Evolutionary conservation across 2,888 invertebrate genomes (phyloP).

Genomic region (Nephrotoma guestfalica): DNA sequence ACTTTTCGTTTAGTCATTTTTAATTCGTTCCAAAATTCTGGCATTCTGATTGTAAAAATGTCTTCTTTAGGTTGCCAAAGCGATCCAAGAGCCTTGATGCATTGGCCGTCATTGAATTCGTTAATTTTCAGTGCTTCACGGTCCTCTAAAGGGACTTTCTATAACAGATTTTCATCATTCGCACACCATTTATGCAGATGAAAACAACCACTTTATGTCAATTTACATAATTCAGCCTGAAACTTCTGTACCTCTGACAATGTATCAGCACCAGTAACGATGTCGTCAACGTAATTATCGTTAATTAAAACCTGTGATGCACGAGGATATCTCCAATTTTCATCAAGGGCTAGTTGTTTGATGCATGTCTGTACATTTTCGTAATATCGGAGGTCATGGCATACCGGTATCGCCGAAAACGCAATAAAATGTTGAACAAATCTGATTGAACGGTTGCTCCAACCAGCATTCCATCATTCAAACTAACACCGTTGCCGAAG

Average conservation of each 20-base stretch:
- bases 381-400: conserved; percentile 10
- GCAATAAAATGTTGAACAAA: conserved; percentile 11
- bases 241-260: background rate
- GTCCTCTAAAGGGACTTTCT: background rate
- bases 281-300: conserved; percentile 14
- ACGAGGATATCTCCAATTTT: too few relatives aligned
- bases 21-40: background rate
- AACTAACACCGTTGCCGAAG: conserved; percentile 1
- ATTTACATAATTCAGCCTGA: background rate
- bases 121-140: background rate
- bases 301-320: too few relatives aligned
- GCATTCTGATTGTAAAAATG: background rate
- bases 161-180: background rate
- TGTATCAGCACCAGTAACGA: conserved; percentile 9
- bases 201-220: background rate
- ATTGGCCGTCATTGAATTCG: background rate
- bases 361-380: conserved; percentile 10
- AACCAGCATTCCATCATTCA: conserved; percentile 9
- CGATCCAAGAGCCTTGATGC: background rate
- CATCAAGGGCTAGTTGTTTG: conserved; percentile 11
- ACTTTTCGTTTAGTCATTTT: background rate
- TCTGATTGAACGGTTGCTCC: conserved; percentile 11
- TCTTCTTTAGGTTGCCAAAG: background rate
- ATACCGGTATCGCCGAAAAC: conserved; percentile 1
- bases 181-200: background rate